Base-by-base conservation (phyloP, 2,113 vertebrate species). In the Aptenodytes forsteri region DNA sequence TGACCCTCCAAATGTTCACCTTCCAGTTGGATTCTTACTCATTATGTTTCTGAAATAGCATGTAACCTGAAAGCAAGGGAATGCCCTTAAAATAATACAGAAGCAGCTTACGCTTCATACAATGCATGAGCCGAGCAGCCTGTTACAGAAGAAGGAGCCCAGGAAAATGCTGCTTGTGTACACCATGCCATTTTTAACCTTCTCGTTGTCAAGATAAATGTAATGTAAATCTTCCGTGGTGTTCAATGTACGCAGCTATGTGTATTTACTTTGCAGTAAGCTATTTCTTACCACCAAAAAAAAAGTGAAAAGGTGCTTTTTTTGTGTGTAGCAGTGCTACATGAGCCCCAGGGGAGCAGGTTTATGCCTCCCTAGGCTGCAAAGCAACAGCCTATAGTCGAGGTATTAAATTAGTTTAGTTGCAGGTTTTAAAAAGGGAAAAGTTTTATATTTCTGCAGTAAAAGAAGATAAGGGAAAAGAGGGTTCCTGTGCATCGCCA, bases 31-130 rank as follows among this genome's bases (percentile, higher is more conserved):
- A 75, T 96, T 82, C 89, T 55, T 76, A 61, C 30, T 96, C 93
- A 76, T 95, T 90, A 93, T 76, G 75, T 49, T 94, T 93, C 95
- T 83, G 90, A 91, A 95, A 88, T 81, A 96, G 38, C 71, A 52
- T 4, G 9, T 59, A 88, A 83, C 89, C 83, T 91, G 77, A 87
- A 96, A 96, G 79, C 17, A 16, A 72, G 82, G 89, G 83, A 79
- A 84, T 96, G 82, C 87, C 93, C 87, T 96, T 82, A 61, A 92
- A 91, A 92, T 89, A 71, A 65, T 25, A n/a, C 55, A 62, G 94
- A 36, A 69, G 29, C 50, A 79, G 22, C 79, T 62, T 3, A 3
- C 36, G 82, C 70, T 64, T 86, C 46, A 6, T n/a, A 11, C 56
- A 75, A 6, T 10, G 83, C 22, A 0, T 3, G 76, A 73, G 59